These are phyloP conservation scores for Nycteola revayana DNA, from an alignment of 2,888 invertebrate species.

Conservation along the genomic window DNA sequence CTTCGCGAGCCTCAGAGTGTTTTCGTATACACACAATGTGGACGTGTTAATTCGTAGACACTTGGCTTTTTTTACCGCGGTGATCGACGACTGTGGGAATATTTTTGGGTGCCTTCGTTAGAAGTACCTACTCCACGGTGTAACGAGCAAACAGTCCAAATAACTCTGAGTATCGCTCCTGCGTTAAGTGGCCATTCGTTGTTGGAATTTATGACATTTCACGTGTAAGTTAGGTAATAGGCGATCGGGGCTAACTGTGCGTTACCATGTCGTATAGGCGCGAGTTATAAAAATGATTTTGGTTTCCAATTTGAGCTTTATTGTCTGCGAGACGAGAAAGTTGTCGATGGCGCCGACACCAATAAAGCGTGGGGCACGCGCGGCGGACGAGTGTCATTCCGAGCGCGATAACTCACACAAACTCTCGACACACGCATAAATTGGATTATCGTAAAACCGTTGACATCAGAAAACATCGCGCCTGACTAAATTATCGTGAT, in stretches of 20 bases:
- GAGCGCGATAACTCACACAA: constrained; percentile 53
- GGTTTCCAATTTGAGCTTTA: constrained; percentile 74
- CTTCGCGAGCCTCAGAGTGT: constrained; percentile 73
- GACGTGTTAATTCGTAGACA: constrained; percentile 82
- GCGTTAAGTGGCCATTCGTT: constrained; percentile 71
- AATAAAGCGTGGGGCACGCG: constrained; percentile 70
- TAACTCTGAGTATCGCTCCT: constrained; percentile 69
- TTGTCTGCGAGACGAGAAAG: constrained; percentile 78
- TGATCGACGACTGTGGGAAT: constrained; percentile 81
- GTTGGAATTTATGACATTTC: constrained; percentile 72
- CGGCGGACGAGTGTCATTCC: constrained; percentile 33
- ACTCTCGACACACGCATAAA: constrained; percentile 49
- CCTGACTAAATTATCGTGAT: too few relatives aligned
- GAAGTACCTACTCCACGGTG: constrained; percentile 69
- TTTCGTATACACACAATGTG: constrained; percentile 77
- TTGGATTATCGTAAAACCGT: constrained; percentile 52
- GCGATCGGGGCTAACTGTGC: constrained; percentile 52
- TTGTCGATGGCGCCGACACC: constrained; percentile 76
- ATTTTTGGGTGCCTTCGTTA: constrained; percentile 76
- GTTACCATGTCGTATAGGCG: constrained; percentile 48
- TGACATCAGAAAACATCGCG: constrained; percentile 50
- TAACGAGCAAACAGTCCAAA: constrained; percentile 77
- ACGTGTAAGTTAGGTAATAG: constrained; percentile 55
- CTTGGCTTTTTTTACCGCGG: constrained; percentile 73
- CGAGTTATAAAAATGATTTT: constrained; percentile 73